Base-by-base conservation (phyloP, 2,113 vertebrate species). In the Zeus faber region DNA sequence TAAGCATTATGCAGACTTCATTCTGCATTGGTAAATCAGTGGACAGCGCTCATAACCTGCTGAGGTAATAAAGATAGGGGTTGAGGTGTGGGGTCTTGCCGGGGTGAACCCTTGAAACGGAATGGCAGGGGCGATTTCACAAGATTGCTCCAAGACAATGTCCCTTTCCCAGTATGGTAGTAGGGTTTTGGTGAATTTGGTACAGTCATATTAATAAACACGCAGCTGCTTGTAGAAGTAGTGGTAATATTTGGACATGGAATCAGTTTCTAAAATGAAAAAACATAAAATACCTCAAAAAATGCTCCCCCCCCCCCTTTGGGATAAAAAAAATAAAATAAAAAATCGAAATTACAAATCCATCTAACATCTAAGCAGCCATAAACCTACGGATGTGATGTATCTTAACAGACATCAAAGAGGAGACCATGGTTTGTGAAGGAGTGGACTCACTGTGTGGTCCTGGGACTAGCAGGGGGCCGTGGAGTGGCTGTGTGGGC, bases 21-120 rank as follows among this genome's bases (percentile, higher is more conserved):
- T 89, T 88, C 88, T 83, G 85, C 84, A 89, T 89, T 89, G 88
- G 87, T 84, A 88, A 89, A 89, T 89, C 88, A 86, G 88, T 74
- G 80, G 87, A 81, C 79, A 77, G 81, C 76, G 77, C 84, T 86
- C 85, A 79, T 88, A 89, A 89, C 89, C 85, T 55, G 58, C 54
- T 52, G 83, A 75, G 72, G 88, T 86, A 88, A 89, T 88, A 89
- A 88, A 88, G 88, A 88, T 82, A 88, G 79, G 80, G 82, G 80
- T 81, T 76, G 80, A 23, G 55, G 72, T 65, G 77, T 70, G 72
- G 48, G 82, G 84, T 85, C 83, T 65, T 48, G 65, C 66, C 59
- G 66, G 55, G 43, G 65, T 71, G 49, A 72, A 75, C 16, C n/a
- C 56, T 51, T 39, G 62, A 65, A 58, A 72, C 33, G 33, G 56